Evolutionary conservation across 2,113 vertebrate genomes (phyloP).

Genomic region (Rhea pennata): DNA sequence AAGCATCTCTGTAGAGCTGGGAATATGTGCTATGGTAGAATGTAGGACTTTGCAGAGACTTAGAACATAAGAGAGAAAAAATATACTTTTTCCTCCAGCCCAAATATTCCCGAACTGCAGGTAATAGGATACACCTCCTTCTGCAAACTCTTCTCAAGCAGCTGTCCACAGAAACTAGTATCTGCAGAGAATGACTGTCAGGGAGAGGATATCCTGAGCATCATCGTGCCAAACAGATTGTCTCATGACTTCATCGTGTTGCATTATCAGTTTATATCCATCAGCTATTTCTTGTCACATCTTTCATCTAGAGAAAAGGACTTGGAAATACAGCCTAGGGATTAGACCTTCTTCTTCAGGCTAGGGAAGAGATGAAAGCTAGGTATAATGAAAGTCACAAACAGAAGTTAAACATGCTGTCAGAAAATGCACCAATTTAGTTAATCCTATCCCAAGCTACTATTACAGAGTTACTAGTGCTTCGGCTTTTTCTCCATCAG

Average conservation of each 20-base stretch:
- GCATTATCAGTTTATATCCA: not conserved
- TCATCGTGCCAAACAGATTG: slow-evolving; percentile 13
- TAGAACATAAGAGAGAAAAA: not conserved
- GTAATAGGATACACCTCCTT: not conserved
- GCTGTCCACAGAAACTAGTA: slow-evolving; percentile 32
- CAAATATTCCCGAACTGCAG: slow-evolving; percentile 36
- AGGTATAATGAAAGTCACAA: not conserved
- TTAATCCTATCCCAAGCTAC: not conserved
- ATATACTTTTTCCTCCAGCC: not conserved
- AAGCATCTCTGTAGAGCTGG: not conserved
- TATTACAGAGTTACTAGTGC: not conserved
- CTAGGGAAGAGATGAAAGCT: not conserved
- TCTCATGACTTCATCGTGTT: not conserved
- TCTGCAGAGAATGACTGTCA: not conserved
- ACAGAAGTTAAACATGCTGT: not conserved
- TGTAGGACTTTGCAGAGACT: not conserved
- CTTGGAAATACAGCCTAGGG: not conserved
- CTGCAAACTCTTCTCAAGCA: slow-evolving; percentile 33
- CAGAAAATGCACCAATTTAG: not conserved
- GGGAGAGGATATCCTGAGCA: not conserved
- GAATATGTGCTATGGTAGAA: not conserved
- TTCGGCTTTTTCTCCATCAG: not conserved
- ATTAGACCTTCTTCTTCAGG: not conserved
- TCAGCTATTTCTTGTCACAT: slow-evolving; percentile 38
- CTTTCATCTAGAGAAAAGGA: slow-evolving; percentile 10